Conservation (phyloP, 1,140 invertebrate genomes). For the Cydia pomonella region DNA sequence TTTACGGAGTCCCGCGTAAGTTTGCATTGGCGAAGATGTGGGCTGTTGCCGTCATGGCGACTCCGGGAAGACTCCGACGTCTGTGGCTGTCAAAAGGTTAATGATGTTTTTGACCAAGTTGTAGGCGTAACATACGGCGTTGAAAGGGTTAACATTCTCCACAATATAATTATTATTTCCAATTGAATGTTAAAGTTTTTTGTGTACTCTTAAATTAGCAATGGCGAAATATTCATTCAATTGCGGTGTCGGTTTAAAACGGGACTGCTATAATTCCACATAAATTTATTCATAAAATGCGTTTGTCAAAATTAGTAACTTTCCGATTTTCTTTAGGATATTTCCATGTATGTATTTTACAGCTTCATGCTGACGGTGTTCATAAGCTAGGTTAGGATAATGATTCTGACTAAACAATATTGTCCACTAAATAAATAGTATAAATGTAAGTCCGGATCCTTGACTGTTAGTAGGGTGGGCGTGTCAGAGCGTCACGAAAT, state of each 20-base stretch:
- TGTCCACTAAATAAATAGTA: neutral
- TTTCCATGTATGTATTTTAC: neutral
- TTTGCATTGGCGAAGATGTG: too few relatives aligned
- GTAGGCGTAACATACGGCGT: too few relatives aligned
- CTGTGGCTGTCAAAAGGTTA: too few relatives aligned
- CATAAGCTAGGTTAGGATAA: neutral
- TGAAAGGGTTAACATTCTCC: too few relatives aligned
- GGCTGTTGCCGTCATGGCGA: too few relatives aligned
- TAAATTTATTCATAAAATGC: neutral
- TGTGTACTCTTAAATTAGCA: neutral
- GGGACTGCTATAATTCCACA: neutral
- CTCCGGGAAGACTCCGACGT: too few relatives aligned
- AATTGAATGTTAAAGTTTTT: neutral
- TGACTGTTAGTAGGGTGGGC: neutral
- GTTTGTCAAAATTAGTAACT: neutral
- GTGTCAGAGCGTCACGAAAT: constrained; percentile 34
- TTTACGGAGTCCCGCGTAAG: too few relatives aligned
- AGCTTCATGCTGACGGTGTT: neutral
- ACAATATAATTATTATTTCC: too few relatives aligned
- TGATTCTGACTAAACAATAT: neutral
- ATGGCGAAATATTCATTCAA: neutral
- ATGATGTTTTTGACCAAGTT: too few relatives aligned
- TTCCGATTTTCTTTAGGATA: neutral
- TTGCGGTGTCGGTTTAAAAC: neutral
- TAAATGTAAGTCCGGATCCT: neutral